These are phyloP conservation scores for Megaustenia siamemsis DNA, from an alignment of 2,888 invertebrate species.

Conservation along the genomic window DNA sequence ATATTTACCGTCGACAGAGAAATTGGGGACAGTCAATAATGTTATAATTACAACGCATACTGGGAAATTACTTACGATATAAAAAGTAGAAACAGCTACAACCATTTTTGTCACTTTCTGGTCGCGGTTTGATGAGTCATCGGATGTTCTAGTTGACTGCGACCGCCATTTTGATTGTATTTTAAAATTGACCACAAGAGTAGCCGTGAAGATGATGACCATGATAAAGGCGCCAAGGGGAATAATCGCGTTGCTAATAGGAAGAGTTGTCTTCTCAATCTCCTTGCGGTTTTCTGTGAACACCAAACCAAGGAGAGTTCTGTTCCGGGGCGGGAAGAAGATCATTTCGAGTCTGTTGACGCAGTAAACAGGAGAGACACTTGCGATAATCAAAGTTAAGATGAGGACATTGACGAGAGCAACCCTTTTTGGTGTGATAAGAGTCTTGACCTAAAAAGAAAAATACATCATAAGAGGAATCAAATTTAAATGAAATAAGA, in stretches of 20 bases:
- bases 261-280: background rate
- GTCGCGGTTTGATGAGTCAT: background rate
- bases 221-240: background rate
- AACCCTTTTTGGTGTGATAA: background rate
- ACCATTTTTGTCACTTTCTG: conserved; percentile 21
- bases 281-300: background rate
- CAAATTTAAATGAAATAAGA: no score
- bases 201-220: background rate
- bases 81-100: background rate
- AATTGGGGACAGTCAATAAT: background rate
- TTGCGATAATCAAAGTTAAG: background rate
- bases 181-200: background rate
- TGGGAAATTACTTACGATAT: conserved; percentile 13
- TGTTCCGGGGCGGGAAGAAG: background rate
- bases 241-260: background rate
- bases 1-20: conserved; percentile 1
- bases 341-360: background rate
- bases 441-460: background rate
- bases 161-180: background rate
- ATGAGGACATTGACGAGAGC: background rate
- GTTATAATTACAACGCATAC: conserved; percentile 1
- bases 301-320: background rate
- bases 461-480: background rate
- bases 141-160: background rate
- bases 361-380: background rate